phyloP scores from a whole-genome alignment of 2,888 invertebrate genomes.

The Drosophila subquinaria region DNA sequence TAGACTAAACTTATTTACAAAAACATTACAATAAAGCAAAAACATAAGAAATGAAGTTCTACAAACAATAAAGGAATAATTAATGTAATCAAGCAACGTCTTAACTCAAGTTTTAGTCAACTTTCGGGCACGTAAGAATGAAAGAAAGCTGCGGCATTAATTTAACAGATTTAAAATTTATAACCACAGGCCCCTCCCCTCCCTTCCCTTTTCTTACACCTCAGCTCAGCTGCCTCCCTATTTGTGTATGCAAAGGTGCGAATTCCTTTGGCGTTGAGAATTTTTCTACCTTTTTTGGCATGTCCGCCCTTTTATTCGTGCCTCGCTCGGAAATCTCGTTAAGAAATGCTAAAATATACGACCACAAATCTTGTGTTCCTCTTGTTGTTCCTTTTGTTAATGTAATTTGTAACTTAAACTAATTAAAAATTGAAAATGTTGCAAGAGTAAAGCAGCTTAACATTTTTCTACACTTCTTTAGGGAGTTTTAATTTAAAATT shows the following conservation, averaged over 20 bases:
- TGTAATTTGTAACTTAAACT: conserved; percentile 77
- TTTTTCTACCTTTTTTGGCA: conserved; percentile 44
- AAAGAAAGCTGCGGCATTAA: conserved; percentile 77
- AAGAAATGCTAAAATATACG: conserved; percentile 78
- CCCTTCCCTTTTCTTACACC: background rate
- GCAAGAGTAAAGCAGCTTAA: conserved; percentile 19
- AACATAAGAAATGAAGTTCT: conserved; percentile 26
- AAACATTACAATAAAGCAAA: background rate
- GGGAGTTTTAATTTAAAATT: background rate
- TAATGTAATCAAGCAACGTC: conserved; percentile 83
- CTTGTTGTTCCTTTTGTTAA: conserved; percentile 56
- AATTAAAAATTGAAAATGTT: conserved; percentile 82
- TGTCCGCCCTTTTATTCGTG: conserved; percentile 37
- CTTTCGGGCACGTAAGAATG: conserved; percentile 66
- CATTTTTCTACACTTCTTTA: background rate
- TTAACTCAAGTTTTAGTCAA: conserved; percentile 50
- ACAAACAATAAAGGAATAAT: conserved; percentile 82
- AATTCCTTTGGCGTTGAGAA: conserved; percentile 60
- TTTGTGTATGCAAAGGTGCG: conserved; percentile 80
- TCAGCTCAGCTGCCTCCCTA: conserved; percentile 28
- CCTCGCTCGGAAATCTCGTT: conserved; percentile 62
- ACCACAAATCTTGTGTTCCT: conserved; percentile 77
- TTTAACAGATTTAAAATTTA: conserved; percentile 85
- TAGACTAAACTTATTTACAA: conserved; percentile 2
- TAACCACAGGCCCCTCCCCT: conserved; percentile 66